Percentiles rank a stretch among this genome's conserved stretches.
These are phyloP conservation scores for Cyanoramphus novaezelandiae DNA, from an alignment of 2,113 vertebrate species.

Conservation along the genomic window DNA sequence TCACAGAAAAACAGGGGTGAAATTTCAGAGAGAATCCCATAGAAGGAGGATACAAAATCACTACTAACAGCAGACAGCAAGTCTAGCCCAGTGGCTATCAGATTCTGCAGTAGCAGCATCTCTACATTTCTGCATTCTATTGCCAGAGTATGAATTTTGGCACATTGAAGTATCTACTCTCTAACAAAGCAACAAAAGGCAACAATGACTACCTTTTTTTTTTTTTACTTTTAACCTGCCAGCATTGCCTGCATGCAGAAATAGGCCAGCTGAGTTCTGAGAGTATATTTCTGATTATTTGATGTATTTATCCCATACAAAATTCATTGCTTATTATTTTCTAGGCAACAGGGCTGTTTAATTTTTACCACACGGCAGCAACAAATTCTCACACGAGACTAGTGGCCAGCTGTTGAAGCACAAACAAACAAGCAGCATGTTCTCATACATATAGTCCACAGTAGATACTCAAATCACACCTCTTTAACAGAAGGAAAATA, in stretches of 20 bases:
- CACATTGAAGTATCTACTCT: not conserved
- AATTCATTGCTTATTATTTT: not conserved
- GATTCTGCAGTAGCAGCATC: not conserved
- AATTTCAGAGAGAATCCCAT: conserved; percentile 48
- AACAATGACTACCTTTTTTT: not conserved
- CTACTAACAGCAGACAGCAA: not conserved
- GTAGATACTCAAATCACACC: not conserved
- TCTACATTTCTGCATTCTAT: not conserved
- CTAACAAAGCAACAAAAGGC: not conserved
- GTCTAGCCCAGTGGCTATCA: not conserved
- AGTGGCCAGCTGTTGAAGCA: not conserved
- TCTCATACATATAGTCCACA: not conserved
- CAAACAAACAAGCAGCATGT: not conserved
- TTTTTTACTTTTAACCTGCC: not conserved
- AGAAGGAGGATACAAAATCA: not conserved
- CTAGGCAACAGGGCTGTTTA: not conserved
- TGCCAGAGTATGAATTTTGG: not conserved
- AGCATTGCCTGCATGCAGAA: not conserved
- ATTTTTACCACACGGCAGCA: not conserved
- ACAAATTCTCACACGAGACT: not conserved
- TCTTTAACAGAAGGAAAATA: not conserved
- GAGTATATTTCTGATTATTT: not conserved
- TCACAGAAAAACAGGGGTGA: not conserved
- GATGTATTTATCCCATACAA: not conserved
- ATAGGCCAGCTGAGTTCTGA: not conserved